Evolutionary conservation across 2,113 vertebrate genomes (phyloP), one percentile per base, ranked within the genome.

Genomic region (Chaetodon auriga): DNA sequence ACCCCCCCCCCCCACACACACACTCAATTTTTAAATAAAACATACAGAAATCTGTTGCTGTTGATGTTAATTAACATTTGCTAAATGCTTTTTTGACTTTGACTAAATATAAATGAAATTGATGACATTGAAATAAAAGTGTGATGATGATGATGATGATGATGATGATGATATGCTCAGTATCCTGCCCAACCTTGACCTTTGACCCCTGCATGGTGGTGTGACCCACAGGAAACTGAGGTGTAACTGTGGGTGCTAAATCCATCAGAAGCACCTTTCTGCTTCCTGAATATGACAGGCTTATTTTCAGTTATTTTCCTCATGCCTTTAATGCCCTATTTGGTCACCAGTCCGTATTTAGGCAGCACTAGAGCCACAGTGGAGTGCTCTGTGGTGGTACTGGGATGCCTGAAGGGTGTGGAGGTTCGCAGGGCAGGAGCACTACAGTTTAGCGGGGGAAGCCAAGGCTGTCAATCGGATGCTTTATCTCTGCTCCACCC

Each of bases 401-500:
- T 76, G 68, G 35, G 74, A 55, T 72, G 66, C 15, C 60, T 75
- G 30, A 64, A 35, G 69, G 61, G 38, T 66, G 54, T 65, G 78
- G 69, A 65, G 78, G 81, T 82, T 75, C 1, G 45, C 21, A 75
- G 78, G 70, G 60, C 14, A 51, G 68, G 51, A 79, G 64, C 54
- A 68, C 55, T 49, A 38, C 57, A 23, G 62, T 80, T 70, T 53
- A 61, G 48, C 15, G 54, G 69, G 61, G 68, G 43, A 61, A 80
- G 80, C 79, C 60, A 6, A 63, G 72, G 30, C 83, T 83, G 94
- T 94, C 94, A 93, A 81, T 94, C 90, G 83, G 70, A 65, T 68
- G 68, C 87, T 82, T 91, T 94, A 95, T 93, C 94, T 93, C 64
- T 46, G 23, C 78, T 81, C 87, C 68, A 60, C 84, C 82, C 82